A percentile compares a stretch with the other conserved stretches of the same genome.
Evolutionary conservation across 2,113 vertebrate genomes (phyloP).

Genomic region (Odontophorus gujanensis): DNA sequence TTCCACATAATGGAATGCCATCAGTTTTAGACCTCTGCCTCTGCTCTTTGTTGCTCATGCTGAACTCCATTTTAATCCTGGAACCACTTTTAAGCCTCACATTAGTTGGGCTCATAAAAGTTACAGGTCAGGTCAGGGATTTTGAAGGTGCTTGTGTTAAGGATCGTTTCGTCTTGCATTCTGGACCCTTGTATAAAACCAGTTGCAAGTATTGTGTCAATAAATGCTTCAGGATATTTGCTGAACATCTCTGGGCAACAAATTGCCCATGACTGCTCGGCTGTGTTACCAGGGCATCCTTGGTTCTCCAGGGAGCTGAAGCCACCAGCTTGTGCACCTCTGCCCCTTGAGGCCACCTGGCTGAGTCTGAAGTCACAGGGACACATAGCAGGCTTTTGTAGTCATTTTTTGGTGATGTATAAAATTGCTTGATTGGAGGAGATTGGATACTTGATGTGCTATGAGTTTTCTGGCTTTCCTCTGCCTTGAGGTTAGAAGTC

Average conservation of each 20-base stretch:
- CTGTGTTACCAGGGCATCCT: neutral
- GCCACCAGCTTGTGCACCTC: neutral
- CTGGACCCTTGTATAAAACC: neutral
- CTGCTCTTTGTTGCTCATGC: neutral
- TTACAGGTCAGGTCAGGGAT: neutral
- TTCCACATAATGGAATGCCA: neutral
- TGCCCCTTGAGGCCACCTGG: neutral
- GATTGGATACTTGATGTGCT: neutral
- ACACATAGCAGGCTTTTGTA: neutral
- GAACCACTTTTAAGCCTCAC: neutral
- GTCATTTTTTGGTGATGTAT: neutral
- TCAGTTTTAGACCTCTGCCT: neutral
- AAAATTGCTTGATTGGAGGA: neutral
- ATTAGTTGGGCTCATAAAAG: neutral
- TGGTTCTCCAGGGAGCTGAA: neutral
- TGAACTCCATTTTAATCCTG: neutral
- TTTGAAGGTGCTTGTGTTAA: neutral
- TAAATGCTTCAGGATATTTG: neutral
- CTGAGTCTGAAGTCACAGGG: neutral
- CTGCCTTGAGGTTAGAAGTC: neutral
- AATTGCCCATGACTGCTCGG: neutral
- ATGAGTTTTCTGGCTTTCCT: neutral
- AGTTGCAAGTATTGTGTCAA: rapidly evolving
- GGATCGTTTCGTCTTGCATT: neutral
- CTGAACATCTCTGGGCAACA: neutral